Conservation (phyloP, 2,113 vertebrate genomes). For the Arvicanthis niloticus region DNA sequence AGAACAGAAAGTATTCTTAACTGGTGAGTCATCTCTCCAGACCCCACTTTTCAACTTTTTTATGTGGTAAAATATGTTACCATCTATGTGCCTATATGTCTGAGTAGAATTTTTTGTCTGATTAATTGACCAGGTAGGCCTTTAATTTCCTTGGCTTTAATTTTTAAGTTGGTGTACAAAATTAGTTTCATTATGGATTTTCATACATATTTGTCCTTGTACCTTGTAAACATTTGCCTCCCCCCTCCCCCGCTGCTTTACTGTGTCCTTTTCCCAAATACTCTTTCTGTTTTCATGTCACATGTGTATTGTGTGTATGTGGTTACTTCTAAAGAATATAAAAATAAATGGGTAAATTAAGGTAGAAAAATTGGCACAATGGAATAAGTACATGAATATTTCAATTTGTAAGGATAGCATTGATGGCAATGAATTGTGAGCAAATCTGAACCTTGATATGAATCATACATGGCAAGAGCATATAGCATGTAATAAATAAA, state of each 20-base stretch:
- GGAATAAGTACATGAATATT: neutral
- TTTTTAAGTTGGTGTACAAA: neutral
- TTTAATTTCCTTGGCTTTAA: neutral
- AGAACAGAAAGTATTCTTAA: neutral
- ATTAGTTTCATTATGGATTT: neutral
- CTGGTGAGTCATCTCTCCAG: neutral
- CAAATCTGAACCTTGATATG: neutral
- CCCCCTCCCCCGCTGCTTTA: neutral
- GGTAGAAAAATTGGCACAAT: neutral
- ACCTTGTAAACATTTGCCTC: neutral
- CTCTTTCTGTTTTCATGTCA: neutral
- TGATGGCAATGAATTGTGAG: neutral
- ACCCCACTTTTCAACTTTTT: neutral
- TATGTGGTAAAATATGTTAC: neutral
- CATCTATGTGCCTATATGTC: neutral
- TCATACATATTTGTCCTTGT: neutral
- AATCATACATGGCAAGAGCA: neutral
- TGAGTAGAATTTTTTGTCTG: neutral
- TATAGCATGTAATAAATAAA: neutral
- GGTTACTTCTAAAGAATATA: neutral
- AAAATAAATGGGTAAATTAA: neutral
- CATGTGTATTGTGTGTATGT: neutral
- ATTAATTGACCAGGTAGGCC: neutral
- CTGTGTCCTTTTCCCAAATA: neutral
- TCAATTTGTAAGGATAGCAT: neutral